Evolutionary conservation across 2,113 vertebrate species (phyloP).

Genomic region (Xyrauchen texanus): DNA sequence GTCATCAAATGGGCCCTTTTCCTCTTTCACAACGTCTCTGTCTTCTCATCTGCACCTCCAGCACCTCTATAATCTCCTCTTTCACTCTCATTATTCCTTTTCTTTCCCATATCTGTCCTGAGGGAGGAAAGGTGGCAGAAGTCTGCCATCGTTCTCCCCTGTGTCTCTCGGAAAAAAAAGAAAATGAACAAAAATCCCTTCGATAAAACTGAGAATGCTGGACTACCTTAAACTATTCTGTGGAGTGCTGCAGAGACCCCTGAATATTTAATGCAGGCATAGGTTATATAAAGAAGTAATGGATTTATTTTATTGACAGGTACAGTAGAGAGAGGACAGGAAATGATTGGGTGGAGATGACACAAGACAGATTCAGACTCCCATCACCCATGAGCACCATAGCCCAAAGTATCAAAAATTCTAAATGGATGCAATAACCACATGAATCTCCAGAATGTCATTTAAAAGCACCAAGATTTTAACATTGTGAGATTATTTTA

Average conservation of each 20-base stretch:
- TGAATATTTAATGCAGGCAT: background rate
- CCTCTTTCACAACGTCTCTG: conserved; percentile 11
- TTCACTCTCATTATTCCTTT: conserved; percentile 35
- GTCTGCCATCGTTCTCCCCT: conserved; percentile 23
- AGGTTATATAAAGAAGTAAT: background rate
- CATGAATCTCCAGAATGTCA: no score
- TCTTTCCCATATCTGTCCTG: conserved; percentile 4
- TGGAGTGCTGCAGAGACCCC: background rate
- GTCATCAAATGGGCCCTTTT: conserved; percentile 35
- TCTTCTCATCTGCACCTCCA: conserved; percentile 46
- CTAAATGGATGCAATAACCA: no score
- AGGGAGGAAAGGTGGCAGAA: conserved; percentile 31
- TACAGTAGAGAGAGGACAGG: background rate
- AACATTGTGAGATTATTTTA: no score
- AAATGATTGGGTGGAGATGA: background rate
- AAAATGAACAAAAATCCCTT: no score
- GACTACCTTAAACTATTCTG: conserved; percentile 9
- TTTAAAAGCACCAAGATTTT: no score
- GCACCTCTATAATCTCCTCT: conserved; percentile 45
- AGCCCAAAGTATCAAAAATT: no score
- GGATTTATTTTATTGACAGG: background rate
- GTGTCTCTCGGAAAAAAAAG: background rate
- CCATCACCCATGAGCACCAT: no score
- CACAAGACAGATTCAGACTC: no score
- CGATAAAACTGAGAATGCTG: background rate